Percentiles rank a stretch among this genome's conserved stretches.
Evolutionary conservation across 2,113 vertebrate genomes (phyloP).

Genomic region (Butorides virescens): DNA sequence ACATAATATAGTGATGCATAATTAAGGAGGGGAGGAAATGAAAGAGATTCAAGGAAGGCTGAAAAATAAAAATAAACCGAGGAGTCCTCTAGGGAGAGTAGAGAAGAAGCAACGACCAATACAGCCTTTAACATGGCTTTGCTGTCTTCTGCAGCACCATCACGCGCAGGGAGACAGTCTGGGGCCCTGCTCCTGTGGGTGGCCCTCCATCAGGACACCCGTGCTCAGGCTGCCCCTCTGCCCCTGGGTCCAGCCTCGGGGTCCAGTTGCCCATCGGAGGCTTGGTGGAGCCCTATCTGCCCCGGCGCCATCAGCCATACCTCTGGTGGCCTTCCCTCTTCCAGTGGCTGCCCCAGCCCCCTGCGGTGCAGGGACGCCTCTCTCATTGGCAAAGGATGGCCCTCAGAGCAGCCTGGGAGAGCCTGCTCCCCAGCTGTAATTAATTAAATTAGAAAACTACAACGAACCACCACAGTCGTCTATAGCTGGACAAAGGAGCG

Average conservation of each 20-base stretch:
- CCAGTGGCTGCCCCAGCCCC: neutral
- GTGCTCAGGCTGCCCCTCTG: neutral
- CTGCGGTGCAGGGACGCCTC: neutral
- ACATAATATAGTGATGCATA: neutral
- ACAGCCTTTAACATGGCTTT: neutral
- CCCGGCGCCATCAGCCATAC: neutral
- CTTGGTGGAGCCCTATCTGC: neutral
- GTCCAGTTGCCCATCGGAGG: neutral
- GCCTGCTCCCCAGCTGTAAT: neutral
- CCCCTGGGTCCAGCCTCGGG: neutral
- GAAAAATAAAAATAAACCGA: conserved; percentile 39
- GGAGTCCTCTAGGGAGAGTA: conserved; percentile 1
- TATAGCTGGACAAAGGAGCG: neutral
- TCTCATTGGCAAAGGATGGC: neutral
- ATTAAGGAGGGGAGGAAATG: conserved; percentile 27
- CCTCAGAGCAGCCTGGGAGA: neutral
- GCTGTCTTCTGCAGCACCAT: neutral
- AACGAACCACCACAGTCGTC: fast-evolving
- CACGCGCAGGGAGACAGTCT: fast-evolving
- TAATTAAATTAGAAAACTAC: neutral
- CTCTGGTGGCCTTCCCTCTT: neutral
- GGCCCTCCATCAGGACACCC: neutral
- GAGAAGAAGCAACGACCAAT: neutral
- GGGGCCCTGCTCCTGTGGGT: fast-evolving
- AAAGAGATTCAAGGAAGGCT: conserved; percentile 25